A percentile compares a stretch with the other conserved stretches of the same genome.
These are phyloP conservation scores for Matsumurasca onukii DNA, from an alignment of 1,140 invertebrate genomes.

Conservation along the genomic window DNA sequence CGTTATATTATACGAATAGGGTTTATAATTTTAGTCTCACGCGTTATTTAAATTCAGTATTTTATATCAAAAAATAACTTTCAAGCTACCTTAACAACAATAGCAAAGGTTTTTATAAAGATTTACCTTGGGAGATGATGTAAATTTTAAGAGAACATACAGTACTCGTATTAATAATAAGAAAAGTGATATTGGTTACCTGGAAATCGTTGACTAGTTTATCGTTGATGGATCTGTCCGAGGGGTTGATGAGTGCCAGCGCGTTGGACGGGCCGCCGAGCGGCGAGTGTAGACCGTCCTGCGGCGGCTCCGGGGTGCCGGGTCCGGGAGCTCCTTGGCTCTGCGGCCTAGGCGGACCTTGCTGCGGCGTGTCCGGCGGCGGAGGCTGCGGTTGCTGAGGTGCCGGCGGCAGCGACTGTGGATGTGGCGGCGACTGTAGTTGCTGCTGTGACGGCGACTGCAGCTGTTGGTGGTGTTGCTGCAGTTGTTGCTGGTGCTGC, in stretches of 20 bases:
- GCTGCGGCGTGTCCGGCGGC: constrained; percentile 24
- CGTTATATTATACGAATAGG: too few relatives aligned
- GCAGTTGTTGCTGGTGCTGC: constrained; percentile 32
- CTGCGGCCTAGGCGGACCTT: not conserved
- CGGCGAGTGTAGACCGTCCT: constrained; percentile 33
- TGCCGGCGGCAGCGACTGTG: constrained; percentile 22
- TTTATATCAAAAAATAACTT: too few relatives aligned
- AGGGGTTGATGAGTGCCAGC: constrained; percentile 33
- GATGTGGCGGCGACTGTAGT: constrained; percentile 25
- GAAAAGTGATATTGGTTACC: constrained; percentile 38
- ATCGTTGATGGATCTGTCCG: constrained; percentile 44
- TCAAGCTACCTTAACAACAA: too few relatives aligned
- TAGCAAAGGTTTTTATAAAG: too few relatives aligned
- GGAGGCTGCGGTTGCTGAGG: constrained; percentile 27
- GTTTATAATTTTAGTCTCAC: too few relatives aligned
- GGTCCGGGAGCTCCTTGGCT: not conserved
- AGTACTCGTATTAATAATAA: not conserved
- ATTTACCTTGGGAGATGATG: too few relatives aligned
- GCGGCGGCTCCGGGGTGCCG: constrained; percentile 25
- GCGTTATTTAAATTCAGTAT: too few relatives aligned
- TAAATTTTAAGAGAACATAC: too few relatives aligned
- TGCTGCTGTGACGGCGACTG: constrained; percentile 28
- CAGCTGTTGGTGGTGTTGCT: constrained; percentile 30
- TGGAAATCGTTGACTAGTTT: constrained; percentile 45
- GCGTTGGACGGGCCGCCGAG: constrained; percentile 33